phyloP scores from a whole-genome alignment of 2,797 vertebrate species.

The Champsocephalus gunnari region DNA sequence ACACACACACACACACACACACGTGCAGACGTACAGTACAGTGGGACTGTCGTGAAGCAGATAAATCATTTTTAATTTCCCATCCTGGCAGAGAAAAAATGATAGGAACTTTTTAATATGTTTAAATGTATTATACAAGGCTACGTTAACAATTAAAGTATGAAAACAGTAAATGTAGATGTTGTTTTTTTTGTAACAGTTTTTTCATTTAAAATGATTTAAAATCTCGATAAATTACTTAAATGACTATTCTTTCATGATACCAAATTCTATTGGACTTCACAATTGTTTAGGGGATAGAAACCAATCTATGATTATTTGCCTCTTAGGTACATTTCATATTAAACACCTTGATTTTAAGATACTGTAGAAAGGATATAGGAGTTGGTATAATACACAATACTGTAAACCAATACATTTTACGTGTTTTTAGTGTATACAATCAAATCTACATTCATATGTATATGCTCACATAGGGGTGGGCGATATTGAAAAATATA shows the following conservation, averaged over 20 bases:
- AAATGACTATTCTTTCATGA: background rate
- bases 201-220: background rate
- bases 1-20: slow-evolving; percentile 24
- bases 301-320: too few species aligned
- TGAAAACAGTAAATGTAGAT: background rate
- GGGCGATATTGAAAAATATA: too few species aligned
- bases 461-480: background rate
- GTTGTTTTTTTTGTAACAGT: background rate
- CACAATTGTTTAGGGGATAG: too few species aligned
- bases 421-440: background rate
- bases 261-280: too few species aligned
- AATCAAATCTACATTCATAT: too few species aligned
- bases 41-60: slow-evolving; percentile 40
- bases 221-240: background rate
- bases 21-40: slow-evolving; percentile 2
- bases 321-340: too few species aligned
- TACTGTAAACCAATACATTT: background rate
- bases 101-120: slow-evolving; percentile 27
- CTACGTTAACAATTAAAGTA: background rate
- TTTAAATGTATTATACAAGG: slow-evolving; percentile 6
- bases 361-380: background rate
- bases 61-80: slow-evolving; percentile 55
- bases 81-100: slow-evolving; percentile 28
- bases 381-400: background rate
- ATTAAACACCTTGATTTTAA: too few species aligned